Conservation (phyloP, 2,797 vertebrate genomes). For the Pipistrellus pygmaeus region DNA sequence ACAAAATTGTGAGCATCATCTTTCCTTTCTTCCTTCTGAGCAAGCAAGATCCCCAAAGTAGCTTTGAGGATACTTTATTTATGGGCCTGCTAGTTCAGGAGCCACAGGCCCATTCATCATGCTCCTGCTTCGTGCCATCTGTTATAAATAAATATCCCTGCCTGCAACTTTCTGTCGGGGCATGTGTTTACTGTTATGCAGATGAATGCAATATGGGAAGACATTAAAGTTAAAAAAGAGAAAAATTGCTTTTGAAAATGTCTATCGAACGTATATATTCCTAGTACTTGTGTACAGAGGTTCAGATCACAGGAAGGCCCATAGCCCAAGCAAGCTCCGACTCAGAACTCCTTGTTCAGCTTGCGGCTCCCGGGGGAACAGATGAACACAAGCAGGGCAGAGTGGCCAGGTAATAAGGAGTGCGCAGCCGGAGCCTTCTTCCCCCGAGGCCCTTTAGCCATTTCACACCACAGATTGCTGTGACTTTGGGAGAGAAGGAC, state of each 20-base stretch:
- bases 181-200: slow-evolving; percentile 89
- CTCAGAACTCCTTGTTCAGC: slow-evolving; percentile 45
- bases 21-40: slow-evolving; percentile 83
- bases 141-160: slow-evolving; percentile 87
- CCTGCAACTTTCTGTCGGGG: slow-evolving; percentile 86
- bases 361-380: neutral
- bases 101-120: slow-evolving; percentile 86
- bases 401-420: slow-evolving; percentile 30
- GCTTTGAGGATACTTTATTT: slow-evolving; percentile 88
- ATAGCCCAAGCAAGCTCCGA: neutral
- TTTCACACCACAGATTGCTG: slow-evolving; percentile 33
- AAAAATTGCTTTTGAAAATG: slow-evolving; percentile 84
- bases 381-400: slow-evolving; percentile 3
- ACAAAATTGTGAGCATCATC: slow-evolving; percentile 83
- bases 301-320: slow-evolving; percentile 29
- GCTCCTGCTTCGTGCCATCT: slow-evolving; percentile 86
- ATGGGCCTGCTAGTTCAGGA: slow-evolving; percentile 86
- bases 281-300: slow-evolving; percentile 69
- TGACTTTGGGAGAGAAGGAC: slow-evolving; percentile 50
- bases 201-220: slow-evolving; percentile 87
- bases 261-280: slow-evolving; percentile 77
- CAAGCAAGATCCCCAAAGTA: slow-evolving; percentile 84
- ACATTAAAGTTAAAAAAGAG: slow-evolving; percentile 82
- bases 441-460: neutral
- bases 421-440: neutral